Percentiles rank a stretch among this genome's conserved stretches.
Conservation (phyloP, 2,888 invertebrate species). For the Himalopsyche anomala region DNA sequence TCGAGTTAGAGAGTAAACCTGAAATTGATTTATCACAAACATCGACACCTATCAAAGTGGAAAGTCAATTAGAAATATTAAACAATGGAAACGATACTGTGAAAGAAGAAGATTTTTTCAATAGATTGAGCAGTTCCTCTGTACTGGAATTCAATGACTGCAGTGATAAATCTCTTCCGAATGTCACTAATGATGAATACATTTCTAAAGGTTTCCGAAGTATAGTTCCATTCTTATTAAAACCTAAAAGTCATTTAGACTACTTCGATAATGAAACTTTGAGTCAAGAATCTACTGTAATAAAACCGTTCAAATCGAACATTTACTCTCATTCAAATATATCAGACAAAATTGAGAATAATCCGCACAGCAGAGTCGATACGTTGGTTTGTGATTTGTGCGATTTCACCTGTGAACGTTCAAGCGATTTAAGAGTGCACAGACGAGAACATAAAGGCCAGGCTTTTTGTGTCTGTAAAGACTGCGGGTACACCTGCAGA, state of each 20-base stretch:
- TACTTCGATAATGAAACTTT: background rate
- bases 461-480: conserved; percentile 39
- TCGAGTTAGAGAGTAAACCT: background rate
- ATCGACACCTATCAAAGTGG: background rate
- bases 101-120: background rate
- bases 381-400: conserved; percentile 43
- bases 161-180: too few species aligned
- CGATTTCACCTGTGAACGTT: conserved; percentile 10
- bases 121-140: background rate
- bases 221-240: background rate
- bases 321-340: background rate
- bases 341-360: background rate
- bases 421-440: conserved; percentile 44
- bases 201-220: background rate
- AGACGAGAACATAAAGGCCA: conserved; percentile 44
- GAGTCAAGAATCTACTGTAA: background rate
- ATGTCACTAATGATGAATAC: background rate
- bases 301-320: background rate
- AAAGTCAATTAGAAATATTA: conserved; percentile 3
- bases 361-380: background rate
- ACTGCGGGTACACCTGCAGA: conserved; percentile 45
- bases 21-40: conserved; percentile 12
- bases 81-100: background rate
- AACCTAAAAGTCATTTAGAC: conserved; percentile 25
- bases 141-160: background rate